phyloP scores from a whole-genome alignment of 2,113 vertebrate genomes.

The Pimephales promelas region DNA sequence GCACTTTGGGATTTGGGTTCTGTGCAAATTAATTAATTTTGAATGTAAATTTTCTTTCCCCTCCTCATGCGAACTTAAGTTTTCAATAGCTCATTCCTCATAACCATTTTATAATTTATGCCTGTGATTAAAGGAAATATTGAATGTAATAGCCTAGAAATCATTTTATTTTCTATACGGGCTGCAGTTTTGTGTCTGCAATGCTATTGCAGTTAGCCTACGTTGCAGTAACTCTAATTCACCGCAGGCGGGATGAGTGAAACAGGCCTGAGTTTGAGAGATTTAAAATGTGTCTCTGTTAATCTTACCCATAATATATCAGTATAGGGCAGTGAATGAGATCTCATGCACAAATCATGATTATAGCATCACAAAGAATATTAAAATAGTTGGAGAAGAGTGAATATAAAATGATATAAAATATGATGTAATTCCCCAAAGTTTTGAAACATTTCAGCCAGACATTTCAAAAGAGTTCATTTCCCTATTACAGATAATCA shows the following conservation, averaged over 20 bases:
- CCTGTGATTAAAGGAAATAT: neutral
- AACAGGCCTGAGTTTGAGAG: neutral
- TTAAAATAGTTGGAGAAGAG: slow-evolving; percentile 37
- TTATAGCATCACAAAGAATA: slow-evolving; percentile 30
- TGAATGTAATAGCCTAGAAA: neutral
- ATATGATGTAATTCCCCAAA: slow-evolving; percentile 49
- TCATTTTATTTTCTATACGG: neutral
- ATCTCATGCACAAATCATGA: slow-evolving; percentile 16
- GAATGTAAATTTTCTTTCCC: neutral
- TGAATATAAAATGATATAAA: slow-evolving; percentile 42
- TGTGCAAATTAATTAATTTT: neutral
- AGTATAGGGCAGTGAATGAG: neutral
- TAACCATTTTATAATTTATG: neutral
- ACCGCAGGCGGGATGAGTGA: neutral
- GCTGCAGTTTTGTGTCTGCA: neutral
- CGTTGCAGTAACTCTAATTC: neutral
- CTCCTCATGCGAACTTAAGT: neutral
- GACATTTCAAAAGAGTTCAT: slow-evolving; percentile 34
- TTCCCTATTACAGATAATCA: slow-evolving; percentile 43
- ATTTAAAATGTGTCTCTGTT: neutral
- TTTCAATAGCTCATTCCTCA: neutral
- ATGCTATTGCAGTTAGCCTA: neutral
- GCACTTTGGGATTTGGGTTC: neutral
- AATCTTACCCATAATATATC: slow-evolving; percentile 22
- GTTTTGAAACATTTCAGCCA: slow-evolving; percentile 45